phyloP scores from a whole-genome alignment of 2,113 vertebrate genomes.

The Astur gentilis region DNA sequence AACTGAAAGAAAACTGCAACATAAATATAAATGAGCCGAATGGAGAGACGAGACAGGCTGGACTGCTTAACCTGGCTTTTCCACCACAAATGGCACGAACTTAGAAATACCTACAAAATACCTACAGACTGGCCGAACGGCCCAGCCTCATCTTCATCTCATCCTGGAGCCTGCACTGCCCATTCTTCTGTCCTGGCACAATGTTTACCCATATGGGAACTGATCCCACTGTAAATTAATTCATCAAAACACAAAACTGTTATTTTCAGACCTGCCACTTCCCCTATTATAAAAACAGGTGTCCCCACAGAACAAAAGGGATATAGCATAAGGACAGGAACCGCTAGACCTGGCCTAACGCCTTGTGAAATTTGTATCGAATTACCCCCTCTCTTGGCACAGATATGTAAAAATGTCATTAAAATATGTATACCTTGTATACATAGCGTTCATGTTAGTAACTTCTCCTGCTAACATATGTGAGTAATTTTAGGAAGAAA shows the following conservation, averaged over 20 bases:
- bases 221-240: neutral
- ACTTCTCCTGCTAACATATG: neutral
- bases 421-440: neutral
- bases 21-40: neutral
- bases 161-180: neutral
- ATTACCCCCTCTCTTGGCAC: neutral
- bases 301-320: neutral
- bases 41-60: neutral
- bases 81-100: neutral
- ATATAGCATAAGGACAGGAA: neutral
- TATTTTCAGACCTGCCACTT: neutral
- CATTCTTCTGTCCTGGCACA: neutral
- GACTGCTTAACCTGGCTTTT: neutral
- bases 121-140: neutral
- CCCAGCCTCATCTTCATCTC: neutral
- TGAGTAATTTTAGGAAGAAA: neutral
- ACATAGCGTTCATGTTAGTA: neutral
- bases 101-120: neutral
- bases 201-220: neutral
- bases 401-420: neutral
- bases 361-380: neutral
- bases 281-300: neutral
- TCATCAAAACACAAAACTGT: neutral
- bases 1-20: neutral
- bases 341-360: neutral